Evolutionary conservation across 2,797 vertebrate genomes (phyloP), one percentile per base, ranked within the genome.

Genomic region (Helicolenus hilgendorfi): DNA sequence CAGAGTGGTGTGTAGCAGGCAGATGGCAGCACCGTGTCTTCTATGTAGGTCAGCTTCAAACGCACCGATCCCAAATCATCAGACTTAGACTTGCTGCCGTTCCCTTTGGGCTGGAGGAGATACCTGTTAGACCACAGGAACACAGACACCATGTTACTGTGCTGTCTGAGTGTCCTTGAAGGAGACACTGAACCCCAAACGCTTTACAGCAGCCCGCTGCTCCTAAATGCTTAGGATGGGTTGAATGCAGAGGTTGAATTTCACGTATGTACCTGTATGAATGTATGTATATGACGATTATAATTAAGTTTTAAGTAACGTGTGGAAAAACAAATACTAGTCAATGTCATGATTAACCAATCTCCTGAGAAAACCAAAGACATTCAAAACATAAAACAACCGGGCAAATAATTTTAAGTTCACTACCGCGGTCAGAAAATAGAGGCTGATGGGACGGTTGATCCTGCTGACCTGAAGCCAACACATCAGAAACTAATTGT

Each of bases 41-140:
- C 99, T 70, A 98, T 98, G 89, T 99, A 99, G 93, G 97, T 98
- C 91, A 99, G 98, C 90, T 99, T 99, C 92, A 99, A 93, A 38
- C 99, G 97, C 90, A 99, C 96, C 3, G 98, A 99, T 22, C 99
- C 99, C 75, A 99, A 95, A 92, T 99, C 99, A 86, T 99, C 99
- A 18, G 96, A 97, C 96, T 99, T 99, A 33, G 98, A 98, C 89
- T 99, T 99, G 93, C 97, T 99, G 91, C 99, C 98, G 60, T 98
- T 99, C 91, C 99, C 98, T 97, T 98, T 98, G 45, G 99, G 99
- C 78, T 98, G 98, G 64, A 99, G 97, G 85, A 99, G 98, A 96
- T 99, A 99, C 99, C 99, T 99, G 74, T 49, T 9, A 18, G 55
- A 64, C 14, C 53, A 55, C 65, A 83, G 26, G 5, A 58, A 58